A percentile compares a stretch with the other conserved stretches of the same genome.
These are phyloP conservation scores for Ahaetulla prasina DNA, from an alignment of 2,113 vertebrate genomes.

Conservation along the genomic window DNA sequence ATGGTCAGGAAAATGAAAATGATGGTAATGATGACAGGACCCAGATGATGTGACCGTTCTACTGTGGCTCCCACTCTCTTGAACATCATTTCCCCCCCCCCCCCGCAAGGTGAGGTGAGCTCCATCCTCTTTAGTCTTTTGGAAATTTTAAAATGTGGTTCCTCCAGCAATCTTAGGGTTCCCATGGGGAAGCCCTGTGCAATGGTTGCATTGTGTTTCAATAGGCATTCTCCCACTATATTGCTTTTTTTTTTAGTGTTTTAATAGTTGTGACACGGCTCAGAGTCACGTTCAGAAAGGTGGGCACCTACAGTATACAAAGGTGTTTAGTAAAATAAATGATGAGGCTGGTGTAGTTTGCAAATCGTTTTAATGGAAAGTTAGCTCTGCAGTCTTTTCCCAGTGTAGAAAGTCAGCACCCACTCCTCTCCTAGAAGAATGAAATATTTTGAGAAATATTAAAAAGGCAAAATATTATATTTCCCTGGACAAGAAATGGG, in stretches of 20 bases:
- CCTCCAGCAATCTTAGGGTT: background rate
- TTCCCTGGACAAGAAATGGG: no score
- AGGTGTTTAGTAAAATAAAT: background rate
- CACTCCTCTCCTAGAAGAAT: no score
- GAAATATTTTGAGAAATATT: no score
- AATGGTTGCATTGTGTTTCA: background rate
- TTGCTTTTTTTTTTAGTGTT: background rate
- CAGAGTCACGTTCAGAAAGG: background rate
- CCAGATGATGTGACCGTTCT: background rate
- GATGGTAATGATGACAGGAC: background rate
- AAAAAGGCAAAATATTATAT: no score
- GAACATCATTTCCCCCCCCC: background rate
- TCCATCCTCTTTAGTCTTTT: background rate
- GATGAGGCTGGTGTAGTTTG: background rate
- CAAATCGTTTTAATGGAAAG: background rate
- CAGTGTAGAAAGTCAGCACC: background rate
- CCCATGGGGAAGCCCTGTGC: background rate
- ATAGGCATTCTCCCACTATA: background rate
- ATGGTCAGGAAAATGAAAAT: background rate
- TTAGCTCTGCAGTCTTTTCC: background rate
- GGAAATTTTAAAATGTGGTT: background rate
- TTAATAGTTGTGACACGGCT: background rate
- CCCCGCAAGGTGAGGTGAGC: background rate
- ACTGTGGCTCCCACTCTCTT: background rate
- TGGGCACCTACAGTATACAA: background rate